Base-by-base conservation (phyloP, 2,888 invertebrate genomes). In the Yponomeuta cagnagella region DNA sequence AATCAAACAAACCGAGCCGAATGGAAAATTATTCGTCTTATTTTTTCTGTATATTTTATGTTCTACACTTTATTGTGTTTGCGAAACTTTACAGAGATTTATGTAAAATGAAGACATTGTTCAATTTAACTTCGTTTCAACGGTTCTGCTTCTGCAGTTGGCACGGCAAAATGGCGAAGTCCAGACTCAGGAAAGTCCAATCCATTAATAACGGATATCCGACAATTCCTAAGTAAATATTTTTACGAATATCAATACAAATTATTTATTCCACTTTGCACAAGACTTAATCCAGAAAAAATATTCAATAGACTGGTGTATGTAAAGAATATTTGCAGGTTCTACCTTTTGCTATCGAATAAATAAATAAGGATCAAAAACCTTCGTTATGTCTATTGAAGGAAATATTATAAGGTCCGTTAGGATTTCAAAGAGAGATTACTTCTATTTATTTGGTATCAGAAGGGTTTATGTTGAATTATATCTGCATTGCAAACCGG, bases 1-100 rank as follows among this genome's bases (percentile, higher is more conserved):
- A 89, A 89, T 89, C 86, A 87, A 84, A 85, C 63, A 72, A 67
- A 68, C 70, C 66, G 67, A 70, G 70, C 65, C 70, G 71, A 71
- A 71, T 52, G 63, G 33, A 52, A 70, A 70, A 70, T 67, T 52
- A 48, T 70, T 43, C 70, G 48, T 33, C 65, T 67, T 63, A 63
- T 63, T 69, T 69, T 67, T 43, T n/a, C 63, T 70, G 48, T 23
- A n/a, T 52, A 58, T 52, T 69, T 69, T 69, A 10, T 52, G 52
- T 68, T 37, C 43, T 33, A 63, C 70, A 70, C 63, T 70, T 65
- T 70, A 64, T 70, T 48, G 37, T 70, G 70, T 70, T 65, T 70
- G 31, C 43, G n/a, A 65, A 65, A 70, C 70, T 65, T 70, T 48
- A 8, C 63, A 15, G 70, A 10, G 63, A 63, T 70, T 65, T 65